Conservation (phyloP, 2,888 invertebrate species). For the Corbicula japonica region DNA sequence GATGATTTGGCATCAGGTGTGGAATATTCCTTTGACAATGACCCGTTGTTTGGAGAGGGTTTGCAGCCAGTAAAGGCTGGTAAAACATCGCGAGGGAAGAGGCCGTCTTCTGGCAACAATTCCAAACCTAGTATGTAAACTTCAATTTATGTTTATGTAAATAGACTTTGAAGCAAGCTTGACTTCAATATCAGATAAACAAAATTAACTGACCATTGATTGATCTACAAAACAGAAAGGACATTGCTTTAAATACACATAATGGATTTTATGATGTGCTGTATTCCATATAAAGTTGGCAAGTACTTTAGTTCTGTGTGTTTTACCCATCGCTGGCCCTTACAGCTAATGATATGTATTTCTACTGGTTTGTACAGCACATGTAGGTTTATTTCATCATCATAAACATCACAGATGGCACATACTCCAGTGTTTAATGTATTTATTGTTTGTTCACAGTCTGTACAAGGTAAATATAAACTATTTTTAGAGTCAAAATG, state of each 20-base stretch:
- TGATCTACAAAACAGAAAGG: background rate
- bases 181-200: background rate
- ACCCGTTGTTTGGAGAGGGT: constrained; percentile 23
- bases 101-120: too few relatives aligned
- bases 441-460: background rate
- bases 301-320: too few relatives aligned
- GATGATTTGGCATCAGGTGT: background rate
- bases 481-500: too few relatives aligned
- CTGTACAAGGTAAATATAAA: background rate
- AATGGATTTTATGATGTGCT: background rate
- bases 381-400: background rate
- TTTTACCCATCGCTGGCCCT: too few relatives aligned
- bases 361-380: too few relatives aligned
- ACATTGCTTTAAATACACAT: background rate
- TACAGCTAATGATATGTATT: too few relatives aligned
- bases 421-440: background rate
- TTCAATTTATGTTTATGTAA: too few relatives aligned
- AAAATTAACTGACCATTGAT: background rate
- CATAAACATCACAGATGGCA: background rate
- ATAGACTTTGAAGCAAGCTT: background rate
- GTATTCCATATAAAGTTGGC: too few relatives aligned
- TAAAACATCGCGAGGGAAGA: background rate
- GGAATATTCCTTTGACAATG: background rate
- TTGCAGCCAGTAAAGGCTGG: background rate
- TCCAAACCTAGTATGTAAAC: too few relatives aligned